Conservation (phyloP, 2,113 vertebrate genomes). For the Chamaetylas fuelleborni region DNA sequence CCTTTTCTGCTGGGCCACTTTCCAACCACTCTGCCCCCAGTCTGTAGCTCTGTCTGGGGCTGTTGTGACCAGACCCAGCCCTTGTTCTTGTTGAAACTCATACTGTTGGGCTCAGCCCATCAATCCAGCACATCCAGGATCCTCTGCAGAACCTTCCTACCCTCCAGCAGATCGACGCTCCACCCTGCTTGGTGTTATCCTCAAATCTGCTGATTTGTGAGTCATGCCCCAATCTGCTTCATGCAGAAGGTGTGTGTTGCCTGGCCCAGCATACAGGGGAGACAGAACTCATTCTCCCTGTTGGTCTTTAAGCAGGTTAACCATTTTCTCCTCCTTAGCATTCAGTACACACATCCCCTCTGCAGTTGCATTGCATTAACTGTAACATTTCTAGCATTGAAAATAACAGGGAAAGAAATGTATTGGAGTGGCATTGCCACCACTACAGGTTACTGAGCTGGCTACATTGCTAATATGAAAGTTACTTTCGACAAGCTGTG, state of each 20-base stretch:
- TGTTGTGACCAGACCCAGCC: neutral
- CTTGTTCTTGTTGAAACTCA: neutral
- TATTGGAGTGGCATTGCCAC: neutral
- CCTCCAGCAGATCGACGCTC: neutral
- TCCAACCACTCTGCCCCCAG: neutral
- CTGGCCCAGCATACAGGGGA: neutral
- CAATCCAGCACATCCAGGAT: neutral
- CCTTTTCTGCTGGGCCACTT: neutral
- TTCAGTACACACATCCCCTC: neutral
- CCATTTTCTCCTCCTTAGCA: conserved; percentile 10
- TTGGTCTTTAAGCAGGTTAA: neutral
- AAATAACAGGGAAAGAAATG: neutral
- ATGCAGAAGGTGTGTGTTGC: neutral
- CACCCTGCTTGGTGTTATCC: neutral
- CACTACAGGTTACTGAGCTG: neutral
- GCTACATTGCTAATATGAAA: neutral
- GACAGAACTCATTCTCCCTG: neutral
- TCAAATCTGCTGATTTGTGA: neutral
- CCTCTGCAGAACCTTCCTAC: neutral
- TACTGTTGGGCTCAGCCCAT: neutral
- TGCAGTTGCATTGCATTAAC: neutral
- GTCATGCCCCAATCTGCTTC: rapidly evolving
- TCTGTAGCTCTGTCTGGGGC: neutral
- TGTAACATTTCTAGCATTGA: neutral
- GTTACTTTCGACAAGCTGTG: neutral